phyloP scores from a whole-genome alignment of 2,888 invertebrate species.

The Athetis lepigone region DNA sequence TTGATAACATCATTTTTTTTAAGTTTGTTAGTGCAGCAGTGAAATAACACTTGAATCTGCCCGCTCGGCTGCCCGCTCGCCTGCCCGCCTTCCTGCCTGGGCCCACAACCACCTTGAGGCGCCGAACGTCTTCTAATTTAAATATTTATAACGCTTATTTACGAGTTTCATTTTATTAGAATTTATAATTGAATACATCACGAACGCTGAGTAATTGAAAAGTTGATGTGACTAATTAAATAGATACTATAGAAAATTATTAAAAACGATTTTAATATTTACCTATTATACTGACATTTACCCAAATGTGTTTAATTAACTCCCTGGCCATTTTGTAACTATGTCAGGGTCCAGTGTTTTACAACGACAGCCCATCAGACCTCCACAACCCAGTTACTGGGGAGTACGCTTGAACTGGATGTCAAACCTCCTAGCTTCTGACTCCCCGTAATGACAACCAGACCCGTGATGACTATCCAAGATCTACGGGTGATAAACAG shows the following conservation, averaged over 20 bases:
- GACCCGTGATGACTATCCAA: too few relatives aligned
- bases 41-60: slow-evolving; percentile 55
- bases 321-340: too few relatives aligned
- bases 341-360: too few relatives aligned
- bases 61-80: background rate
- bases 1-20: slow-evolving; percentile 75
- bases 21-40: slow-evolving; percentile 62
- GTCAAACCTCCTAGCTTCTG: too few relatives aligned
- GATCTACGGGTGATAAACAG: too few relatives aligned
- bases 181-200: slow-evolving; percentile 38
- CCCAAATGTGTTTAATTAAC: too few relatives aligned
- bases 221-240: slow-evolving; percentile 13
- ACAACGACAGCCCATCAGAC: too few relatives aligned
- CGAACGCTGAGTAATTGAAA: slow-evolving; percentile 15
- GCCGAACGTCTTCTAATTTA: slow-evolving; percentile 26
- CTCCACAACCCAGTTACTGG: too few relatives aligned
- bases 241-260: background rate
- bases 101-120: slow-evolving; percentile 5
- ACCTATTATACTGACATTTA: too few relatives aligned
- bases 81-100: background rate
- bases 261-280: slow-evolving; percentile 1
- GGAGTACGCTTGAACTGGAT: too few relatives aligned
- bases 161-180: slow-evolving; percentile 36
- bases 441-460: too few relatives aligned
- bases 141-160: slow-evolving; percentile 50